Base-by-base conservation (phyloP, 1,140 invertebrate genomes). In the Drosophila chauvacae region DNA sequence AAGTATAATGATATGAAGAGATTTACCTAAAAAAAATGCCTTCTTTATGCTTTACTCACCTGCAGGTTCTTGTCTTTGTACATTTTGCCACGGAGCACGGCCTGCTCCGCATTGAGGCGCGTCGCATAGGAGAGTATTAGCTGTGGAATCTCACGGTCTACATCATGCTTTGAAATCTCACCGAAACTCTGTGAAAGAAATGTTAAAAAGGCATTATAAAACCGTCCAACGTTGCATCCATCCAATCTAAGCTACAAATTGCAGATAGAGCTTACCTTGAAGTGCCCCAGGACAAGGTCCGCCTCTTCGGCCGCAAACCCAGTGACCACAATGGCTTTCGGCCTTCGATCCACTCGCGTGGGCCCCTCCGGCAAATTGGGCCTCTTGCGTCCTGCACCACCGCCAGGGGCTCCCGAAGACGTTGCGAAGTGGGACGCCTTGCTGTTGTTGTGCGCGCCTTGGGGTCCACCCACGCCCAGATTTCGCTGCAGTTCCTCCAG, bases 51-150 rank as follows among this genome's bases (percentile, higher is more conserved):
- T 13, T 51, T 1, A 66, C 77, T 69, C 50, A 92, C 92, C 76
- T 92, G 90, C 47, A 93, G 74, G 20, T 79, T 85, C 50, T 92
- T 93, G 47, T 93, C 92, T 80, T 93, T 92, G 69, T 92, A 93
- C 48, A 85, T 72, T 84, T 91, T 91, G 33, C 92, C 92, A 33
- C 92, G 92, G 42, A 92, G 56, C 28, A 92, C 80, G n/a, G 92
- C 92, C 61, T 93, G 92, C 59, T 93, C 92, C n/a, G 92, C 92
- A 77, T 88, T 92, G n/a, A 91, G 62, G 20, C 92, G 87, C 16
- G 92, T 93, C 10, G 92, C 91, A 80, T 92, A 93, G 2, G 92
- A 88, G 50, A 92, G 76, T 73, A 91, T 91, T 51, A 93, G 45
- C 58, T 85, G 91, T 35, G 92, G 92, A 80, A 92, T 92, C 59